Percentiles rank a stretch among this genome's conserved stretches.
Conservation (phyloP, 2,113 vertebrate species). For the Sceloporus undulatus region DNA sequence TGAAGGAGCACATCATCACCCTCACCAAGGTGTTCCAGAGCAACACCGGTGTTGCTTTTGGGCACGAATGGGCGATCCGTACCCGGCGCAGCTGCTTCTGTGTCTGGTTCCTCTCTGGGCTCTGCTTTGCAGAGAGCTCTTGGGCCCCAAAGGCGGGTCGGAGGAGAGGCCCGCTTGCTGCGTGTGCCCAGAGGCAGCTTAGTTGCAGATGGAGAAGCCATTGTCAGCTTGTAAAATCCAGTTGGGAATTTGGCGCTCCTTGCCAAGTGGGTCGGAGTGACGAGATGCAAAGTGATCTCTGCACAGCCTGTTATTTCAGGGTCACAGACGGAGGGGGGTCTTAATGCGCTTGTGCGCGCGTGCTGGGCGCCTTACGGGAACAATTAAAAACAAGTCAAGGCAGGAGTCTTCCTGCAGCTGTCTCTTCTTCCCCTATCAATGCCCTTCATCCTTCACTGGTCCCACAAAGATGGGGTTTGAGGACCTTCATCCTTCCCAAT, state of each 20-base stretch:
- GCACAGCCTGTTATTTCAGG: conserved; percentile 32
- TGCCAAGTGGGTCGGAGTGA: neutral
- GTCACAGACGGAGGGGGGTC: neutral
- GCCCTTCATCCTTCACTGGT: neutral
- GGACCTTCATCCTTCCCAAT: too few species aligned
- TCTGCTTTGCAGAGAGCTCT: neutral
- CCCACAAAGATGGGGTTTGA: too few species aligned
- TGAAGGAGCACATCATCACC: too few species aligned
- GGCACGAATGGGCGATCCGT: too few species aligned
- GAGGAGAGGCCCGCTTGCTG: neutral
- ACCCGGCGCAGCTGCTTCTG: neutral
- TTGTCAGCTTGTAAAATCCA: neutral
- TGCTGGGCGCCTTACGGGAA: neutral
- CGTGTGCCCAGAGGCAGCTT: conserved; percentile 22
- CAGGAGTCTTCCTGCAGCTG: neutral
- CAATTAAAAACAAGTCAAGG: neutral
- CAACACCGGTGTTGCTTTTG: too few species aligned
- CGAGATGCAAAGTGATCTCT: neutral
- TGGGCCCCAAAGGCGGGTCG: neutral
- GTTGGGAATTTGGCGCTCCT: neutral
- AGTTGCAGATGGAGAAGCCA: conserved; percentile 34
- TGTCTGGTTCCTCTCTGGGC: neutral
- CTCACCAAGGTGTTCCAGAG: too few species aligned
- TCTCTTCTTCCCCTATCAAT: neutral
- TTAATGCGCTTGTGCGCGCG: conserved; percentile 30